Conservation (phyloP, 2,888 invertebrate species). For the Liodrosophila aerea region DNA sequence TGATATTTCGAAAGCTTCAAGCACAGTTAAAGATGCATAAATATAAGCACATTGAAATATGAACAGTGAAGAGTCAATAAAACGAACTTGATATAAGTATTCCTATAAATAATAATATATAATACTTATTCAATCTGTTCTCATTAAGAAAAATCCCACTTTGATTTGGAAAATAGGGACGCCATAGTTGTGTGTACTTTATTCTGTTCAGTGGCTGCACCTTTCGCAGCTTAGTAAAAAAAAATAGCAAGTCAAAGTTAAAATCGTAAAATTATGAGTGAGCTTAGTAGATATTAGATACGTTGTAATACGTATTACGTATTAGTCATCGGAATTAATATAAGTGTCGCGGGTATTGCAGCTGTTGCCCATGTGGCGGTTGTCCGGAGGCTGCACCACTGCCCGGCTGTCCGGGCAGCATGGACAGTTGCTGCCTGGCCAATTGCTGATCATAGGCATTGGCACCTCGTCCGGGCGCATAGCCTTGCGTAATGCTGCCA, state of each 20-base stretch:
- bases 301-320: constrained; percentile 9
- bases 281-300: constrained; percentile 31
- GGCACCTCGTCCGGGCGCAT: constrained; percentile 87
- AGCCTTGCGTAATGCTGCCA: constrained; percentile 92
- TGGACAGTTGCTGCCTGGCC: constrained; percentile 76
- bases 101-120: too few relatives aligned
- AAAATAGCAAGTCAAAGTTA: constrained; percentile 25
- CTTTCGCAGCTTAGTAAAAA: constrained; percentile 44
- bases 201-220: constrained; percentile 47
- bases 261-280: constrained; percentile 64
- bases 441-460: constrained; percentile 74
- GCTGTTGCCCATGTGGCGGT: constrained; percentile 69
- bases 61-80: not conserved
- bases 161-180: constrained; percentile 68
- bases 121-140: too few relatives aligned
- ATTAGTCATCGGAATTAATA: constrained; percentile 59
- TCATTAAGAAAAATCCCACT: too few relatives aligned
- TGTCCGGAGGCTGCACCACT: constrained; percentile 58
- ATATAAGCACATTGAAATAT: constrained; percentile 2
- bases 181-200: constrained; percentile 71
- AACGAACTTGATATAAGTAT: too few relatives aligned
- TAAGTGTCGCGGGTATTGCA: constrained; percentile 77
- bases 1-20: constrained; percentile 4
- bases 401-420: constrained; percentile 72
- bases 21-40: not conserved